phyloP scores from a whole-genome alignment of 1,140 invertebrate genomes.

The Heliconius hewitsoni region DNA sequence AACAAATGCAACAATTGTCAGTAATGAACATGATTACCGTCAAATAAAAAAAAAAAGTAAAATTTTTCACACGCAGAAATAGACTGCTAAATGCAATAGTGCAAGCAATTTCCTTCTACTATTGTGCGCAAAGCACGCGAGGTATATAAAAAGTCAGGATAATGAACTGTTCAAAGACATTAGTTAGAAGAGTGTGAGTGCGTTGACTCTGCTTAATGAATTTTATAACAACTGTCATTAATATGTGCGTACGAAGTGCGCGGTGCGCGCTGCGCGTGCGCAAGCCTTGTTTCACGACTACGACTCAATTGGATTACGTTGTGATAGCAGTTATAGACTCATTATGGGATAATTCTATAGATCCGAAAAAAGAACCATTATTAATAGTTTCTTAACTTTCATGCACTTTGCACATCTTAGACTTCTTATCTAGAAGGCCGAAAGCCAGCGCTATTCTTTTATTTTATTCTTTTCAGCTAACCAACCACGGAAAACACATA shows the following conservation, averaged over 20 bases:
- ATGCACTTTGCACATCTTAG: too few species aligned
- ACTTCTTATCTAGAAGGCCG: too few species aligned
- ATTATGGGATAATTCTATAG: background rate
- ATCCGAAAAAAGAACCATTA: too few species aligned
- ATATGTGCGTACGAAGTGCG: background rate
- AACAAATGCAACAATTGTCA: background rate
- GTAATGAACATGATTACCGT: background rate
- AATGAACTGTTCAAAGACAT: slow-evolving; percentile 8
- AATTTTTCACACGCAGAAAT: slow-evolving; percentile 6
- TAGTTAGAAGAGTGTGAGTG: background rate
- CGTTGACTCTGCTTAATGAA: slow-evolving; percentile 2
- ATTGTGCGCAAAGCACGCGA: slow-evolving; percentile 2
- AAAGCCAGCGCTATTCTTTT: too few species aligned
- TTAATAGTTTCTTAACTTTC: too few species aligned
- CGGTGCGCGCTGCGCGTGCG: background rate
- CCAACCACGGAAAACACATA: too few species aligned
- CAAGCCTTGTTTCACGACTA: background rate
- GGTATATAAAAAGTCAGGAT: slow-evolving; percentile 8
- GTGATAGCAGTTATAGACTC: background rate
- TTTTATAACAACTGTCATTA: slow-evolving; percentile 6
- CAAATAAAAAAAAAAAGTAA: background rate
- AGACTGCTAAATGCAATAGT: background rate
- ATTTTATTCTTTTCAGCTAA: too few species aligned
- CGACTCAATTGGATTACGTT: background rate
- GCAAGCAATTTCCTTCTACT: background rate